Evolutionary conservation across 2,113 vertebrate genomes (phyloP), one percentile per base, ranked within the genome.

Genomic region (Pimephales promelas): DNA sequence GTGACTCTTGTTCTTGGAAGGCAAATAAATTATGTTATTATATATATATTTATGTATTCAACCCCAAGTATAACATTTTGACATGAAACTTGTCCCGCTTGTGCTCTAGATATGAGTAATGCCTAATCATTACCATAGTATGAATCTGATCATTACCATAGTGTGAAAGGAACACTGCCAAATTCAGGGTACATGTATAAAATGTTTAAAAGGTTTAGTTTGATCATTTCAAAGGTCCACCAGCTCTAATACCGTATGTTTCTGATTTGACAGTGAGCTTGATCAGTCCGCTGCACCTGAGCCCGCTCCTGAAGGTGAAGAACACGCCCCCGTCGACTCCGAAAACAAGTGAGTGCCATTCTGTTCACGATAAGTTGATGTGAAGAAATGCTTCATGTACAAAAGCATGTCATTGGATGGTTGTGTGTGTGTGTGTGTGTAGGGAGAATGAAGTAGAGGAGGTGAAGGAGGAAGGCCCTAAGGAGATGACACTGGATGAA

Each of bases 401-500:
- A 3, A 8, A 54, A 26, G 26, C 68, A 31, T 62, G 31, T 5
- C 10, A 9, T 28, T 22, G 52, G 24, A 6, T 72, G 10, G 0
- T 5, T 45, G 45, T 45, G 45, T 73, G 52, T 79, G 0, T 34
- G n/a, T n/a, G 31, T 34, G 31, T 80, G 43, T 79, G 20, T 90
- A 97, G 98, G 90, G 98, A 99, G 91, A 99, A 99, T 56, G 97
- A 99, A 93, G 97, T 93, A 49, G 98, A 98, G 90, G 98, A 99
- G 88, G 96, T 96, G 8, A 99, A 99, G 94, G 97, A 98, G 10
- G 98, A 99, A 94, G 97, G 96, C 31, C 96, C 98, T 18, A 99
- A 99, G 94, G 97, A 99, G 87, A 99, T 99, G 98, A 99, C 97
- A 86, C 94, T 99, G 94, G 98, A 99, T 49, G 98, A 99, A 85